Evolutionary conservation across 2,113 vertebrate genomes (phyloP), one percentile per base, ranked within the genome.

Genomic region (Ochotona princeps): DNA sequence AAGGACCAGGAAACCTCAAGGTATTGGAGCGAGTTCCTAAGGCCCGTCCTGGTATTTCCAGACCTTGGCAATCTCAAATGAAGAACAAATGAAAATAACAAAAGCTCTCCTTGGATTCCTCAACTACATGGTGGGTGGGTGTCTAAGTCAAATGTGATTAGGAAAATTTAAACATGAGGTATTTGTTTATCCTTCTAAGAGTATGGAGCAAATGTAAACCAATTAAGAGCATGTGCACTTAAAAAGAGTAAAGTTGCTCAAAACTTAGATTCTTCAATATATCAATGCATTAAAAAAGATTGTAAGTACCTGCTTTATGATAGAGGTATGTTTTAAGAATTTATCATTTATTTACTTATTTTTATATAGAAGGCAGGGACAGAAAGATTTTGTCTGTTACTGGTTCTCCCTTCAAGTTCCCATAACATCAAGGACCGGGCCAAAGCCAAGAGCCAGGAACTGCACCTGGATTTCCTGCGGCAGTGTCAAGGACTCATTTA

Each of bases 131-230:
- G 76, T 84, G 63, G 57, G 54, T 92, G 32, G 73, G 87, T 87
- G 17, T 25, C 74, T 88, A 87, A 91, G 61, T 95, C 92, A 78
- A 81, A 65, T 13, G 51, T 21, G 32, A 61, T 60, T 75, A 70
- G 38, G 44, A 70, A 93, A 84, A 92, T 75, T 7, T 65, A 87
- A 87, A 49, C 69, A 82, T 66, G 79, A 82, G 65, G 70, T 35
- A 6, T 80, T 87, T 96, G 44, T 57, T 92, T 74, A 85, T 1
- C n/a, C n/a, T 74, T 83, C 54, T 47, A 79, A 86, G 87, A 75
- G 44, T 47, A 25, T 9, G 14, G 70, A 72, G 28, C n/a, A 91
- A 92, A 94, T 54, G 35, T 51, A 76, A 83, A 51, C 60, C 51
- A 61, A 51, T 88, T 81, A 32, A 3, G 76, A 38, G 38, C n/a